Evolutionary conservation across 2,113 vertebrate species (phyloP).

Genomic region (Odobenus rosmarus): DNA sequence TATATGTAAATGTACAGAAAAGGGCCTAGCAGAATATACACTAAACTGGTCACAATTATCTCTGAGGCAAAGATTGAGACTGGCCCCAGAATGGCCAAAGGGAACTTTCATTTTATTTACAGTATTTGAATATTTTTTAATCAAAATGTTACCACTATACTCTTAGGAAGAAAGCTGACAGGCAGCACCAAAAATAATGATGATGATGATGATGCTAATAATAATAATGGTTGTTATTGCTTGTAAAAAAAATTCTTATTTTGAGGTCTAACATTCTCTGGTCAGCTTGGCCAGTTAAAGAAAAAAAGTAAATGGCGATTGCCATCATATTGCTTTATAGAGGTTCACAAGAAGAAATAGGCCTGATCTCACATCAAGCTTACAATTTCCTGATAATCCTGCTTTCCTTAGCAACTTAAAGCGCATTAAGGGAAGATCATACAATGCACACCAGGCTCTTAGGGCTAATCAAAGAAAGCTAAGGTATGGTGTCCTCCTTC

Average conservation of each 20-base stretch:
- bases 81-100: background rate
- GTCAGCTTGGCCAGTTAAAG: background rate
- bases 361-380: background rate
- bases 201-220: background rate
- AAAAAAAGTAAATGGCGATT: background rate
- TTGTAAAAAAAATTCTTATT: background rate
- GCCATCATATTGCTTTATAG: background rate
- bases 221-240: background rate
- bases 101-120: background rate
- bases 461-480: background rate
- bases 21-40: background rate
- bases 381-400: background rate
- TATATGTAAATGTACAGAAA: background rate
- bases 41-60: background rate
- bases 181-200: background rate
- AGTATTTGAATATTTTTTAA: background rate
- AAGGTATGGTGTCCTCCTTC: background rate
- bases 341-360: background rate
- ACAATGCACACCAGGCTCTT: background rate
- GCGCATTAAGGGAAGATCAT: no score
- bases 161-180: background rate
- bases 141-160: background rate
- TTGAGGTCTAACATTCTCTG: background rate
- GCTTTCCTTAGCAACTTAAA: background rate
- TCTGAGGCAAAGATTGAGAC: background rate